Evolutionary conservation across 2,888 invertebrate species (phyloP).

Genomic region (Eulithis prunata): DNA sequence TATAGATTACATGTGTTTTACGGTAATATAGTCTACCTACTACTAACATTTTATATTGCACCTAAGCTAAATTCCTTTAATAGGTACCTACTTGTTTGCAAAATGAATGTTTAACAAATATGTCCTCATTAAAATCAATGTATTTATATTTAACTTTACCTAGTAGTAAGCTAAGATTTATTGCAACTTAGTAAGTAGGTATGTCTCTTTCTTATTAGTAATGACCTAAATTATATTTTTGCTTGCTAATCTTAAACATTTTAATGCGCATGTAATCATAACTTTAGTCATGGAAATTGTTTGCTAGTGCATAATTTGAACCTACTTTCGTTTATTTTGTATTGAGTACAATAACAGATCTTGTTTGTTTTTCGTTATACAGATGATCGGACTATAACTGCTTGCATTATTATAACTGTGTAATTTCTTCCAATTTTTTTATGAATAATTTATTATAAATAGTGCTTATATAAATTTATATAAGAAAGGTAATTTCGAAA

Average conservation of each 20-base stretch:
- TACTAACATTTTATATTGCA: too few relatives aligned
- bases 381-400: slow-evolving; percentile 14
- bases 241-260: slow-evolving; percentile 18
- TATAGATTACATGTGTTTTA: too few relatives aligned
- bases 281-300: slow-evolving; percentile 9
- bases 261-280: slow-evolving; percentile 11
- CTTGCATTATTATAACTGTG: slow-evolving; percentile 10
- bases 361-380: neutral
- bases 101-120: neutral
- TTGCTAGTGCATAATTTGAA: slow-evolving; percentile 26
- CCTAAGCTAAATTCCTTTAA: too few relatives aligned
- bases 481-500: slow-evolving; percentile 22
- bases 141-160: neutral
- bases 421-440: slow-evolving; percentile 16
- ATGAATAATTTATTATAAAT: slow-evolving; percentile 7
- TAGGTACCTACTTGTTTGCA: neutral
- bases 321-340: neutral
- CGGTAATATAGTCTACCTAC: too few relatives aligned
- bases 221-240: slow-evolving; percentile 8
- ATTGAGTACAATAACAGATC: slow-evolving; percentile 1
- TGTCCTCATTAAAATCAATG: neutral
- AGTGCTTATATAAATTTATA: slow-evolving; percentile 4
- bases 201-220: neutral
- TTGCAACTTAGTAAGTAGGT: slow-evolving; percentile 12
- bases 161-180: slow-evolving; percentile 15